phyloP scores from a whole-genome alignment of 2,888 invertebrate species.

The Nectonema munidae region DNA sequence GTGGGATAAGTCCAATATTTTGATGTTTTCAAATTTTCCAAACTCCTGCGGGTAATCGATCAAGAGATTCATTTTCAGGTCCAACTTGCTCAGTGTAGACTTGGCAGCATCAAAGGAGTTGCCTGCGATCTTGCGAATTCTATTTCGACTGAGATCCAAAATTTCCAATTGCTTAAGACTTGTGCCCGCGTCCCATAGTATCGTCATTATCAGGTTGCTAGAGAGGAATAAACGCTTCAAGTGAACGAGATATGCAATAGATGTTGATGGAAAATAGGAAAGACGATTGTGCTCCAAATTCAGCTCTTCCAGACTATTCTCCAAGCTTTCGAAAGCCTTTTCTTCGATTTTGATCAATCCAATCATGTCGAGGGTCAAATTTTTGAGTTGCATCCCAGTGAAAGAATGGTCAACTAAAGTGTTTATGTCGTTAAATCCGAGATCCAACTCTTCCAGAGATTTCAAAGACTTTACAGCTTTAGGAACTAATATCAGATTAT shows the following conservation, averaged over 20 bases:
- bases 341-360: slow-evolving; percentile 1
- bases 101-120: slow-evolving; percentile 27
- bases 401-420: neutral
- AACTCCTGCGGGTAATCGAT: slow-evolving; percentile 7
- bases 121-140: slow-evolving; percentile 19
- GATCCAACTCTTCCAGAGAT: slow-evolving; percentile 33
- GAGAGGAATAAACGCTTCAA: slow-evolving; percentile 34
- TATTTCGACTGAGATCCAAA: slow-evolving; percentile 41
- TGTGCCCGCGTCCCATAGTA: slow-evolving; percentile 8
- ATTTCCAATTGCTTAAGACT: slow-evolving; percentile 40
- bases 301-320: slow-evolving; percentile 29
- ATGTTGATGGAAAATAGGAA: slow-evolving; percentile 17
- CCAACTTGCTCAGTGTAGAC: slow-evolving; percentile 39
- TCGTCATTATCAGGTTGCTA: slow-evolving; percentile 29
- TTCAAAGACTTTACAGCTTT: slow-evolving; percentile 22
- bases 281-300: slow-evolving; percentile 28
- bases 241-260: slow-evolving; percentile 34
- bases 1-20: slow-evolving; percentile 14
- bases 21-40: slow-evolving; percentile 11
- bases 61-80: slow-evolving; percentile 27
- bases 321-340: neutral
- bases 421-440: slow-evolving; percentile 20
- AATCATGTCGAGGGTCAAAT: slow-evolving; percentile 10
- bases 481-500: slow-evolving; percentile 1
- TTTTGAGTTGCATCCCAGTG: neutral